Conservation (phyloP, 2,888 invertebrate genomes). For the Altica lythri region DNA sequence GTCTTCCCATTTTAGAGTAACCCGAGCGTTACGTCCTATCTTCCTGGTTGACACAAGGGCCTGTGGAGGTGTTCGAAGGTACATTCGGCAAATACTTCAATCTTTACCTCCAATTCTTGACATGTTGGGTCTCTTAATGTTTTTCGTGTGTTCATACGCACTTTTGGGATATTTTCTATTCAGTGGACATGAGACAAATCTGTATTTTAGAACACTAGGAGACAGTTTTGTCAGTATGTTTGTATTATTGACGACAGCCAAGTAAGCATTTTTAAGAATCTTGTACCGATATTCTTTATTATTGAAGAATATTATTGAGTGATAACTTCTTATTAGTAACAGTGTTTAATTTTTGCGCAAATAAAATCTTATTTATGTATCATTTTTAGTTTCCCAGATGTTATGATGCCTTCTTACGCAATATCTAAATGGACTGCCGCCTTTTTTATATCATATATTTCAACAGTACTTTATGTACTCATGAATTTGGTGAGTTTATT, state of each 20-base stretch:
- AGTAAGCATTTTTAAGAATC: constrained; percentile 68
- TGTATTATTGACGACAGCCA: constrained; percentile 87
- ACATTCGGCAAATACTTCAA: constrained; percentile 80
- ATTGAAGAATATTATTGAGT: no score
- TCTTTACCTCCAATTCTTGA: constrained; percentile 86
- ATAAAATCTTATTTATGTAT: no score
- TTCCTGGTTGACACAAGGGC: constrained; percentile 86
- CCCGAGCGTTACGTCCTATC: constrained; percentile 85
- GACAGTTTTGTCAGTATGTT: constrained; percentile 88
- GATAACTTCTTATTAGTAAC: no score
- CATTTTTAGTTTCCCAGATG: constrained; percentile 78
- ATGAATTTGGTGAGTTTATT: constrained; percentile 80
- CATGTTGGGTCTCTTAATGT: constrained; percentile 82
- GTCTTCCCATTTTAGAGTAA: constrained; percentile 83
- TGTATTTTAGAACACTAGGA: constrained; percentile 77
- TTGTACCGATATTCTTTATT: no score
- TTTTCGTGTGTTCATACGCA: constrained; percentile 83
- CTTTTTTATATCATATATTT: constrained; percentile 85
- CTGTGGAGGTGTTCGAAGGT: constrained; percentile 72
- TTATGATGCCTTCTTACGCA: constrained; percentile 90
- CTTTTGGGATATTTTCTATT: constrained; percentile 83
- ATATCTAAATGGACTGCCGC: constrained; percentile 80
- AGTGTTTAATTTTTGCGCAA: no score
- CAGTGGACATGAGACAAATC: constrained; percentile 71
- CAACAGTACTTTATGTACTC: constrained; percentile 81